Base-by-base conservation (phyloP, 2,113 vertebrate genomes). In the Cyanoramphus novaezelandiae region DNA sequence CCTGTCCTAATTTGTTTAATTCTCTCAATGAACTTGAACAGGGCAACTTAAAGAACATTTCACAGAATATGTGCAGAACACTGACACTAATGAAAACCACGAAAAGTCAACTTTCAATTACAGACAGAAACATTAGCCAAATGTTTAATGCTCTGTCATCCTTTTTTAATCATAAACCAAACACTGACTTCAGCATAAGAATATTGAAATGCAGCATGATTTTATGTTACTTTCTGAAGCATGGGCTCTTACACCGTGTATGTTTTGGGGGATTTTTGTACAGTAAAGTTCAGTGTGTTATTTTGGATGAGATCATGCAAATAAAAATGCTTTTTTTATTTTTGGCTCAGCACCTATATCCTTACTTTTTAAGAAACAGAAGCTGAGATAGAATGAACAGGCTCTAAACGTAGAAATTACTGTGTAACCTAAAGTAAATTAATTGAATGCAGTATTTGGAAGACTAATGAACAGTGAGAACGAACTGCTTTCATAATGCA, bases 101-200 rank as follows among this genome's bases (percentile, higher is more conserved):
- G 3, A 82, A 96, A 91, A 87, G 35, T 95, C 81, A 85, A 29
- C 86, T 96, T 97, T 95, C 47, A 96, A 23, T 97, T 97, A 72
- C 52, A 91, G 71, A 64, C 63, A 67, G 67, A 90, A 93, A 87
- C 78, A 86, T 94, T 96, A 92, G 23, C 74, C 92, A 97, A 78
- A 91, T 95, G 50, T 92, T 94, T 92, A 96, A 95, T 90, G 78
- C 1, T 4, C 60, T 96, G 80, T 68, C 85, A 88, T 92, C 91
- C 64, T 95, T 96, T 95, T 87, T 80, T 71, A 93, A 86, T 86
- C 75, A 90, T 86, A 86, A 96, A 92, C 78, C 80, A 78, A 96
- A 93, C 41, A 91, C 27, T 90, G 62, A 82, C 80, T 97, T 96
- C 50, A 89, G 60, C 27, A 21, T 95, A 79, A 91, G 59, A 90